Percentiles rank a stretch among this genome's conserved stretches.
phyloP scores from a whole-genome alignment of 2,888 invertebrate species.

The Protophormia terraenovae region DNA sequence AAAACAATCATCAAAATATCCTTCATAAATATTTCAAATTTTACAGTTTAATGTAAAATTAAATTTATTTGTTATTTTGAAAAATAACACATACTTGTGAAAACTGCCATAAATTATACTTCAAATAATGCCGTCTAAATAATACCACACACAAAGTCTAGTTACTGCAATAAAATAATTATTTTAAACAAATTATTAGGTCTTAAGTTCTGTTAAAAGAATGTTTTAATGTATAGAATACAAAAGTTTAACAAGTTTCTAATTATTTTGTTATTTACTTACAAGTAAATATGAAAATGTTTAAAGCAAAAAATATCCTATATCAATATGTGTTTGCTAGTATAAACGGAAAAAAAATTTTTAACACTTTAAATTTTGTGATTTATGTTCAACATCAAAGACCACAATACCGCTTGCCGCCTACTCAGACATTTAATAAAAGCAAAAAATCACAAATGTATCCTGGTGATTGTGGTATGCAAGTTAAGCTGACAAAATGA shows the following conservation, averaged over 20 bases:
- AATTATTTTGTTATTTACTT: not conserved
- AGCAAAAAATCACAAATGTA: not conserved
- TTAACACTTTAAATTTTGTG: conserved; percentile 43
- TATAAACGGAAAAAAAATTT: conserved; percentile 8
- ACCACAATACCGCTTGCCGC: not conserved
- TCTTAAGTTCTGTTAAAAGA: not conserved
- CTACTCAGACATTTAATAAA: not conserved
- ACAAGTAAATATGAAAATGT: too few species aligned
- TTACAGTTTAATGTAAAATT: conserved; percentile 18
- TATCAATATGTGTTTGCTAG: not conserved
- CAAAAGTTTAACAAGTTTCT: not conserved
- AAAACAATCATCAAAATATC: too few species aligned
- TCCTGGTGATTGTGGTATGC: not conserved
- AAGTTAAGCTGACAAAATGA: conserved; percentile 43
- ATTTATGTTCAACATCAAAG: conserved; percentile 56
- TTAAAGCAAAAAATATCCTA: too few species aligned
- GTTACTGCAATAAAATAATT: not conserved
- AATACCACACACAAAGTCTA: not conserved
- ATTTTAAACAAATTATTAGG: not conserved
- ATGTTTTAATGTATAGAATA: not conserved
- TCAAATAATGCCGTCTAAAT: not conserved
- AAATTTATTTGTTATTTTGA: not conserved
- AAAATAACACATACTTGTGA: conserved; percentile 16
- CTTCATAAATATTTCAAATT: conserved; percentile 1
- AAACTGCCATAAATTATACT: not conserved